A percentile compares a stretch with the other conserved stretches of the same genome.
Conservation (phyloP, 2,797 vertebrate genomes). For the Macropus fuliginosus region DNA sequence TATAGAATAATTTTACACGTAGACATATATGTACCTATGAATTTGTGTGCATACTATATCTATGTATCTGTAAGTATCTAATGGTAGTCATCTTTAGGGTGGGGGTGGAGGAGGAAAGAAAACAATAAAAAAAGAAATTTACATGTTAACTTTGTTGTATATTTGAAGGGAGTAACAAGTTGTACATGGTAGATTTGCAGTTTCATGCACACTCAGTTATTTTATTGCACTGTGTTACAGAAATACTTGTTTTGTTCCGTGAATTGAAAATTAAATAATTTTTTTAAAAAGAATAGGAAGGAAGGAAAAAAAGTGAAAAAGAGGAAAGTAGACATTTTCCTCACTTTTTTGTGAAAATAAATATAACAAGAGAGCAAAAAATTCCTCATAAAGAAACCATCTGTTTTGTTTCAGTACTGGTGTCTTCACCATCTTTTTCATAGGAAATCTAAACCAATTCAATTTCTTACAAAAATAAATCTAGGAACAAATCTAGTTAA, state of each 20-base stretch:
- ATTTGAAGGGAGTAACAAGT: too few relatives aligned
- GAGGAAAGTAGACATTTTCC: neutral
- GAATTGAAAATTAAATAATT: neutral
- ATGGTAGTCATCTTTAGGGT: too few relatives aligned
- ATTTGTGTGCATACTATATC: too few relatives aligned
- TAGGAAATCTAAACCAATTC: neutral
- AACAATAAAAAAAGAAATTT: too few relatives aligned
- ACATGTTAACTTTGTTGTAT: too few relatives aligned
- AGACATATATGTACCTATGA: too few relatives aligned
- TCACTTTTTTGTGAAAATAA: neutral
- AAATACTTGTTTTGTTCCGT: neutral
- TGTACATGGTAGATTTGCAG: neutral
- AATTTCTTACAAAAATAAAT: neutral
- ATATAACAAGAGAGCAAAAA: neutral
- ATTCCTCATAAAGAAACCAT: neutral
- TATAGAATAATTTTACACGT: too few relatives aligned
- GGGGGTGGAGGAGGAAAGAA: too few relatives aligned
- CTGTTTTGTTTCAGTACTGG: neutral
- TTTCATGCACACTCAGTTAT: neutral
- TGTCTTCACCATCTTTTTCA: neutral
- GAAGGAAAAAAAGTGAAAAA: neutral
- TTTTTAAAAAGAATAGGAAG: neutral
- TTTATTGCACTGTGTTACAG: neutral
- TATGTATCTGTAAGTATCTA: too few relatives aligned
- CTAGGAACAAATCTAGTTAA: neutral